Base-by-base conservation (phyloP, 2,113 vertebrate genomes). In the Myiozetetes cayanensis region DNA sequence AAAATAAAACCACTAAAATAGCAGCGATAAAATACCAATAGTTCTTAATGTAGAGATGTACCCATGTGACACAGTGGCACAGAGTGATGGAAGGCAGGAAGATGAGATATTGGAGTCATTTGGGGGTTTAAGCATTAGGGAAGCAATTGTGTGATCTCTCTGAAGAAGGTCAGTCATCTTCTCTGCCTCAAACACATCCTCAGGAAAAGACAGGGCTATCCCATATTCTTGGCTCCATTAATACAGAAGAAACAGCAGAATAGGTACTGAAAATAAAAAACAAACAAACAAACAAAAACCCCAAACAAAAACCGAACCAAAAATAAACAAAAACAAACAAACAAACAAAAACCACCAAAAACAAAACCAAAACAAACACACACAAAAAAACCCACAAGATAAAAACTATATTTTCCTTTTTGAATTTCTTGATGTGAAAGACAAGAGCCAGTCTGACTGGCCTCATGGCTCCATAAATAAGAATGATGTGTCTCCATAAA, bases 61-160 rank as follows among this genome's bases (percentile, higher is more conserved):
- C 10, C 0, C 1, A n/a, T 5, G 12, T 8, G 1, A 30, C 17
- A n/a, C 3, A 12, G 44, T 16, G 46, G n/a, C 37, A n/a, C 27
- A 62, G 70, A 43, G 59, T 4, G 39, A 47, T 55, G 33, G 55
- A 73, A 89, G 67, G 74, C 31, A 79, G 89, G 66, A 77, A 37
- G 27, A 62, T 2, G 27, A 2, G 30, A 10, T 39, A 37, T 35
- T 19, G 58, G 63, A 86, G 30, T 44, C 71, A 58, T 58, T 39
- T 63, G 20, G 16, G 27, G 25, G 4, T 33, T 44, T 80, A 43
- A 73, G 27, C 33, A 31, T 73, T 70, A 58, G 16, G 21, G 31
- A 20, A 80, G 28, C 8, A 62, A 62, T 50, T 12, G 2, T 37
- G 35, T 59, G 58, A 63, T 66, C 56, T 75, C 41, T 68, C 62